Percentiles rank a stretch among this genome's conserved stretches.
Evolutionary conservation across 2,888 invertebrate species (phyloP).

Genomic region (Litoditis marina): DNA sequence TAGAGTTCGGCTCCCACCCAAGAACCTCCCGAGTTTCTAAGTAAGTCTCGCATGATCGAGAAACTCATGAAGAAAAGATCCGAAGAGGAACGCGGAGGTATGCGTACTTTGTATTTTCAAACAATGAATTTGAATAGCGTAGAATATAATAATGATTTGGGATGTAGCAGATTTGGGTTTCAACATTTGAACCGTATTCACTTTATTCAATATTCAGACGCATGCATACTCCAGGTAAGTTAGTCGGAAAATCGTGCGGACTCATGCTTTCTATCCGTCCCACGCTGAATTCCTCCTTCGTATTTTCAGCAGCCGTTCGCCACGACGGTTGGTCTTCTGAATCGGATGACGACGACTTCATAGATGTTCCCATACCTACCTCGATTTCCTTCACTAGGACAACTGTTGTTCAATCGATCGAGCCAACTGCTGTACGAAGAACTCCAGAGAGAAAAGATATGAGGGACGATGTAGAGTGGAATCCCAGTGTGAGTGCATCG

Average conservation of each 20-base stretch:
- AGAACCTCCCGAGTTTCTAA: constrained; percentile 8
- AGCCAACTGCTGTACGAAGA: too few species aligned
- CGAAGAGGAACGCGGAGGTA: constrained; percentile 10
- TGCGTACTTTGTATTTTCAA: neutral
- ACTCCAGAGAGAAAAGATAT: neutral
- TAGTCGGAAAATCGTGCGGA: too few species aligned
- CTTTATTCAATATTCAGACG: too few species aligned
- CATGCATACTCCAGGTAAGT: too few species aligned
- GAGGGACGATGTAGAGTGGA: neutral
- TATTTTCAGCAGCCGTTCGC: constrained; percentile 13
- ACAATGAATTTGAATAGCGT: constrained; percentile 4
- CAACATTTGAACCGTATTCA: too few species aligned
- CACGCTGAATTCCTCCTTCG: too few species aligned
- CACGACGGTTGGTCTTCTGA: constrained; percentile 11
- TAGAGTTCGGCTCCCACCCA: constrained; percentile 5
- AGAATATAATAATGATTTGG: too few species aligned
- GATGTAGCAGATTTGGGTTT: too few species aligned
- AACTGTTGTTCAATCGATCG: too few species aligned
- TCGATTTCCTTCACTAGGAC: too few species aligned
- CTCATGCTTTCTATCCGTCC: too few species aligned
- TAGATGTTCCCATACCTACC: constrained; percentile 40
- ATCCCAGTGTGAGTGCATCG: neutral
- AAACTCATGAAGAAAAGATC: constrained; percentile 12
- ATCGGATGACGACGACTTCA: constrained; percentile 35
- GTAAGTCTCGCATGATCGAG: constrained; percentile 16